phyloP scores from a whole-genome alignment of 1,140 invertebrate species.

The Lepidurus apus region DNA sequence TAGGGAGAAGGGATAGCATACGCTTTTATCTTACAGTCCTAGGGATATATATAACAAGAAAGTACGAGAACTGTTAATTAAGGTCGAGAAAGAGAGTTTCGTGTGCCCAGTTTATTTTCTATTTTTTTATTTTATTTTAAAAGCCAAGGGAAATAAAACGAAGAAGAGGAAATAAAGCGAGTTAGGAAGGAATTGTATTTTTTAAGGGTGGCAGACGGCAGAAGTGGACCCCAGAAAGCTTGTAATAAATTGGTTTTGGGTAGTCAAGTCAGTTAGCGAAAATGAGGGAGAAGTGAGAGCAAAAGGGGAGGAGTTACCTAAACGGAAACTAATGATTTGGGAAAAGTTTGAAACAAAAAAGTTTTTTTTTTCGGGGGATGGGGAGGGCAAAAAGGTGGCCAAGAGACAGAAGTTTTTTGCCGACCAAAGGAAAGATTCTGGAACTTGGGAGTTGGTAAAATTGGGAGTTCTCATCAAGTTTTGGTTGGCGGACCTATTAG shows the following conservation, averaged over 20 bases:
- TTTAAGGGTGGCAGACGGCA: background rate
- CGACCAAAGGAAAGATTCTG: background rate
- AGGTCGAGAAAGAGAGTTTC: background rate
- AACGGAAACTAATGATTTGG: background rate
- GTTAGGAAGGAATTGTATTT: background rate
- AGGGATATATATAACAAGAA: too few relatives aligned
- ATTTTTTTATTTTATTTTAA: too few relatives aligned
- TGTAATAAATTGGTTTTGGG: background rate
- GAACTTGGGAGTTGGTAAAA: background rate
- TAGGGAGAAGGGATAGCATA: background rate
- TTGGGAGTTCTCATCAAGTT: slow-evolving; percentile 10
- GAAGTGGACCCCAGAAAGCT: background rate
- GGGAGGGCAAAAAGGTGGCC: background rate
- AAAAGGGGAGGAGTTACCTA: slow-evolving; percentile 6
- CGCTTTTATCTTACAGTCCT: too few relatives aligned
- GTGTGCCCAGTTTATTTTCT: background rate
- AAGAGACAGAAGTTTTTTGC: background rate
- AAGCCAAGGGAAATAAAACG: background rate
- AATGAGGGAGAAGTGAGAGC: background rate
- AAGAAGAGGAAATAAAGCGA: background rate
- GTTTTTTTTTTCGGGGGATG: background rate
- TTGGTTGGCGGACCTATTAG: slow-evolving; percentile 12
- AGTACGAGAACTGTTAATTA: background rate
- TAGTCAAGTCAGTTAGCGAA: slow-evolving; percentile 11
- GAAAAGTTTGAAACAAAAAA: too few relatives aligned